phyloP scores from a whole-genome alignment of 2,113 vertebrate genomes.

The Sinocyclocheilus maitianheensis region DNA sequence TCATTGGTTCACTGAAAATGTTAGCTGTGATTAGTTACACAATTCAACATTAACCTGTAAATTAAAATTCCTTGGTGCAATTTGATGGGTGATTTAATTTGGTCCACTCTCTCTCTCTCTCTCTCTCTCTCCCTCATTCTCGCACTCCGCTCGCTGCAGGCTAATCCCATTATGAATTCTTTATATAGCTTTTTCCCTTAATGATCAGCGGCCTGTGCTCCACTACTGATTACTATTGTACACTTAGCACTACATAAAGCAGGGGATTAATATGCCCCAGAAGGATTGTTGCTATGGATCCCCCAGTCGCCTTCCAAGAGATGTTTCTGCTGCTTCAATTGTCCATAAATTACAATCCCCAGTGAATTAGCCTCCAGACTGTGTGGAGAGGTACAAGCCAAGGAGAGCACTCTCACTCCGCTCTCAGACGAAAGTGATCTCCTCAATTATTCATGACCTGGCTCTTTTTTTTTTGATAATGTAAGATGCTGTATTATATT shows the following conservation, averaged over 20 bases:
- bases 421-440: conserved; percentile 84
- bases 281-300: conserved; percentile 99
- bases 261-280: conserved; percentile 99
- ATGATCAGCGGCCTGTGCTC: conserved; percentile 99
- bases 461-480: conserved; percentile 75
- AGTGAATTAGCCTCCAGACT: conserved; percentile 95
- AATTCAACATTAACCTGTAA: conserved; percentile 99
- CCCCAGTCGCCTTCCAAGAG: conserved; percentile 92
- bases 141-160: conserved; percentile 90
- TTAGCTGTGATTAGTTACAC: conserved; percentile 99
- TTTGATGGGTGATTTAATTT: conserved; percentile 99
- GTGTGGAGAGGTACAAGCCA: conserved; percentile 89
- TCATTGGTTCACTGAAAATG: conserved; percentile 89
- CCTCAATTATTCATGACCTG: conserved; percentile 95
- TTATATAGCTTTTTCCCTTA: conserved; percentile 99
- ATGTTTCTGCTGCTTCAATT: conserved; percentile 99
- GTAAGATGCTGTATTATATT: conserved; percentile 72
- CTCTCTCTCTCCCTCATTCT: conserved; percentile 46
- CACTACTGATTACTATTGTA: conserved; percentile 99
- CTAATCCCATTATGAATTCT: conserved; percentile 99
- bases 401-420: conserved; percentile 81
- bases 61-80: conserved; percentile 99
- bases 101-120: conserved; percentile 70
- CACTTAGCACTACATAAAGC: conserved; percentile 99
- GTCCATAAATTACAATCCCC: conserved; percentile 99